Evolutionary conservation across 2,113 vertebrate species (phyloP), one percentile per base, ranked within the genome.

Genomic region (Tupaia tana): DNA sequence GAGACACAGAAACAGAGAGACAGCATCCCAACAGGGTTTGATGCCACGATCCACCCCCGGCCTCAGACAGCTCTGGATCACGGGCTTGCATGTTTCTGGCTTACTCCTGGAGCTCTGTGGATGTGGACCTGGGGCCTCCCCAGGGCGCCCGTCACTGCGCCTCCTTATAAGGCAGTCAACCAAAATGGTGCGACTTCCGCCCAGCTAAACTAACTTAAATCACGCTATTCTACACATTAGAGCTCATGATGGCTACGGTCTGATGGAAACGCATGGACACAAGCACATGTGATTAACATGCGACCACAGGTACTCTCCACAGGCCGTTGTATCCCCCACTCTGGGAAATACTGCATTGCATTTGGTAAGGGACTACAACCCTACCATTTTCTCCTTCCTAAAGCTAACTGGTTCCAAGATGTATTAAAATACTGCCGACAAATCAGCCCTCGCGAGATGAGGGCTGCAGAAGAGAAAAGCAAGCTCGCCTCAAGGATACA

Each of bases 391-490:
- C 58, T 93, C 52, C 9, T 90, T 70, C n/a, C 11, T 22, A 88
- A 92, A 86, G n/a, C 43, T 77, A 75, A 88, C 18, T n/a, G 29
- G 24, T 90, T 93, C 13, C 25, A 56, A 95, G 10, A 85, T 83
- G 25, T 24, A 64, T 54, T 82, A 25, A 90, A 70, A 31, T 20
- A 52, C 14, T 82, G 34, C 7, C 43, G 71, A 86, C n/a, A 78
- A 31, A 85, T 74, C 88, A 64, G 73, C 8, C 22, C 27, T 61
- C 22, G 11, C 52, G 31, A 86, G 27, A 86, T 88, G 43, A n/a
- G 70, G 81, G 24, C 24, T 12, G n/a, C 1, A 25, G 19, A 87
- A 22, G 70, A 70, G 43, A 61, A 84, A 69, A 64, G 25, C 77
- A 82, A 29, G 20, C 12, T 86, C 64, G 27, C 25, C 77, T 86